Conservation (phyloP, 2,888 invertebrate species). For the Melieria picta region DNA sequence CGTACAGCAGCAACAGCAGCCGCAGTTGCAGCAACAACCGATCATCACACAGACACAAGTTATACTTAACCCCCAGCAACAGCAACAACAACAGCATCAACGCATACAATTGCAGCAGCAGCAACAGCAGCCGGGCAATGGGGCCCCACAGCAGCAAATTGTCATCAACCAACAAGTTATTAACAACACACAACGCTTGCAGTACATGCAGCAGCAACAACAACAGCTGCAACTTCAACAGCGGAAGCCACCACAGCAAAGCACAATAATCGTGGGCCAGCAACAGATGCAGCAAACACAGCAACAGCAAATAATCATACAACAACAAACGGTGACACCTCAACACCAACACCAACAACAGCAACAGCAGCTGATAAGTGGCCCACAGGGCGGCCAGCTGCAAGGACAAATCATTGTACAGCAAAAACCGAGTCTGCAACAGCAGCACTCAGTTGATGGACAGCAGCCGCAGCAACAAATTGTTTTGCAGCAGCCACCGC, state of each 20-base stretch:
- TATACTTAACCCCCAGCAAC: slow-evolving; percentile 55
- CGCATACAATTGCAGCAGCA: slow-evolving; percentile 55
- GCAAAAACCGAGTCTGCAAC: slow-evolving; percentile 70
- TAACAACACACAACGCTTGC: slow-evolving; percentile 61
- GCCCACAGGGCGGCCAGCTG: slow-evolving; percentile 31
- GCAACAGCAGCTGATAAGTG: slow-evolving; percentile 49
- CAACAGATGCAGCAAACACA: slow-evolving; percentile 55
- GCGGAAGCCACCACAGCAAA: slow-evolving; percentile 53
- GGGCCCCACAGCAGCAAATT: slow-evolving; percentile 58
- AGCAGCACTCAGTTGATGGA: slow-evolving; percentile 61
- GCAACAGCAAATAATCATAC: slow-evolving; percentile 57
- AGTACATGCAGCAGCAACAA: slow-evolving; percentile 61
- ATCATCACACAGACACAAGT: slow-evolving; percentile 39
- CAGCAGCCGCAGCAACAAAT: slow-evolving; percentile 50
- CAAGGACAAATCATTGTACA: slow-evolving; percentile 61
- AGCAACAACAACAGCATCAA: slow-evolving; percentile 52
- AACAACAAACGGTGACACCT: slow-evolving; percentile 69
- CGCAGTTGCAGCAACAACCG: slow-evolving; percentile 61
- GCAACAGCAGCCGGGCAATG: slow-evolving; percentile 48
- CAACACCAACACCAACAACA: slow-evolving; percentile 66
- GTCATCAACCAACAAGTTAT: slow-evolving; percentile 64
- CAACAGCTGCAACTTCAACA: slow-evolving; percentile 55
- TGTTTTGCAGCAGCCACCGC: slow-evolving; percentile 64
- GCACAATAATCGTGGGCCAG: slow-evolving; percentile 42
- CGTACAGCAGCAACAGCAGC: slow-evolving; percentile 50